Evolutionary conservation across 2,888 invertebrate genomes (phyloP), one percentile per base, ranked within the genome.

Genomic region (Lasioglossum pauxillum): DNA sequence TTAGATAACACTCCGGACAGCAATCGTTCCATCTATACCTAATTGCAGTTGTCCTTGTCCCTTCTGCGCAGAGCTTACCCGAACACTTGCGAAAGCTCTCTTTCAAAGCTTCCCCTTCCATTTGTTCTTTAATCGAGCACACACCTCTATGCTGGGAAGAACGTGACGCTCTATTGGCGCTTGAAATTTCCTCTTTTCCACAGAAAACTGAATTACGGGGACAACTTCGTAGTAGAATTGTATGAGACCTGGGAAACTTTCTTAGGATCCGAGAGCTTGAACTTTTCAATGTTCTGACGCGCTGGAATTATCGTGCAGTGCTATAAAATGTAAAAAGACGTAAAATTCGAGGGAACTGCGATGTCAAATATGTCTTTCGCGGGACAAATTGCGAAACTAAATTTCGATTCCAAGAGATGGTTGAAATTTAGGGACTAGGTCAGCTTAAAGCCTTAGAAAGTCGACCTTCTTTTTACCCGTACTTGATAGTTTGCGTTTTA

Each of bases 241-340:
- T 53, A 71, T 31, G 53, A 74, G 71, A 75, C 53, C 78, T 35
- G 53, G 49, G 72, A 78, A 82, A 84, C 57, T 75, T 84, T 84
- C 31, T 31, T 64, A 64, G 31, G 57, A 69, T 84, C 84, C 27
- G 41, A 27, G n/a, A 35, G 23, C 27, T 12, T 19, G 73, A 85
- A 84, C 84, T 85, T 84, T 85, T 84, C 85, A 80, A 80, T 76
- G 67, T 53, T 23, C 57, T 73, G 74, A 83, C 74, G 69, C 74
- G 74, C 44, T n/a, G 83, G 74, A 83, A 83, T 83, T 83, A 82
- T 72, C n/a, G 64, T n/a, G 23, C 31, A 35, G n/a, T 4, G 44
- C 53, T 73, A 46, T 75, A 69, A 83, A 83, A 82, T 73, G 73
- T 82, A 76, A 82, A 67, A 83, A 72, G 64, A 49, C 64, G 19